Evolutionary conservation across 2,888 invertebrate species (phyloP), one percentile per base, ranked within the genome.

Genomic region (Pyrrhopygopsis socrates): DNA sequence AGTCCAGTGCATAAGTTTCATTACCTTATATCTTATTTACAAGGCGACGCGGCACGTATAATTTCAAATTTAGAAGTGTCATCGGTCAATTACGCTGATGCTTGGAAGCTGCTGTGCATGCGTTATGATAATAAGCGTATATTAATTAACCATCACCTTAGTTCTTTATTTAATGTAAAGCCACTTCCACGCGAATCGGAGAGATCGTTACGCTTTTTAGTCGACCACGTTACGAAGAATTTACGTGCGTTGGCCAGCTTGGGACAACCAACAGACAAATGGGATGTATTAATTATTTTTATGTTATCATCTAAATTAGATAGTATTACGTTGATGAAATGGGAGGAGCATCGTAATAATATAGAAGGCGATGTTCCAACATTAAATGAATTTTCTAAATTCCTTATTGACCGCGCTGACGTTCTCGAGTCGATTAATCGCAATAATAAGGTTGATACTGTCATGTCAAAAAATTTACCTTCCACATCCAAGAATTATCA

Each of bases 211-310:
- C 82, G 91, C 24, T 86, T 83, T 67, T 74, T 93, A 5, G 87
- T 93, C 0, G 93, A 93, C 65, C 83, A 90, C 41, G 87, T 90
- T 1, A 88, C 85, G 13, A 90, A 93, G 70, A 92, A 92, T 50
- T 74, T 93, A 22, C 88, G 93, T 13, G 93, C 91, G 0, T 77
- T 93, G 68, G 30, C 83, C 11, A 89, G 77, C 45, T 63, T 91
- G n/a, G 92, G 87, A 1, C 88, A 87, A 41, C 90, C 91, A 2
- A 90, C 91, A 3, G 87, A 88, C 20, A 74, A 85, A 11, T 90
- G 87, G 86, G 90, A 88, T 29, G 30, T 58, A 0, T 29, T 87
- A n/a, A 58, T 91, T 24, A 88, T 90, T 38, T 83, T 80, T 45
- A 77, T 65, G 63, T 22, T 77, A 20, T 41, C 63, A 6, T 34